A percentile compares a stretch with the other conserved stretches of the same genome.
phyloP scores from a whole-genome alignment of 1,140 invertebrate genomes.

The Sycobia sp. region DNA sequence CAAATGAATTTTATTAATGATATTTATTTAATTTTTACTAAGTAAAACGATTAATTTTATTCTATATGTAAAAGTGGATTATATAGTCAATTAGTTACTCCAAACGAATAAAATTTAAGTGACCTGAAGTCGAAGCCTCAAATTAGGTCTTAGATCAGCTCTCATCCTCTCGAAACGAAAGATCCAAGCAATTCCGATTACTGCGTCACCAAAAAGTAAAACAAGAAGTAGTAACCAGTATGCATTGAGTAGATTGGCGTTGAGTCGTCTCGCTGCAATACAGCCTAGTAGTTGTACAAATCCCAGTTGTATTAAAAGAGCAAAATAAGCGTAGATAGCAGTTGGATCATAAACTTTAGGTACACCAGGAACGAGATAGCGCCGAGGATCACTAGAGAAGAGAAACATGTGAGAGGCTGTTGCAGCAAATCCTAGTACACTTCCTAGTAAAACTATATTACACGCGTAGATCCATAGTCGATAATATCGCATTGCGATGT shows the following conservation, averaged over 20 bases:
- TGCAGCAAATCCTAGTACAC: conserved; percentile 79
- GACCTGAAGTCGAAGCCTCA: conserved; percentile 64
- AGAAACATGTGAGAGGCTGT: conserved; percentile 75
- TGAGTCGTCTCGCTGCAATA: conserved; percentile 78
- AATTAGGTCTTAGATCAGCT: conserved; percentile 71
- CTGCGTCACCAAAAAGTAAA: conserved; percentile 80
- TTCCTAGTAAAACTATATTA: conserved; percentile 83
- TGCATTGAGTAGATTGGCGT: conserved; percentile 78
- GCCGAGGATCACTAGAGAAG: conserved; percentile 68
- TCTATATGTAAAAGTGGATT: too few relatives aligned
- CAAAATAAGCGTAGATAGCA: conserved; percentile 83
- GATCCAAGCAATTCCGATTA: conserved; percentile 86
- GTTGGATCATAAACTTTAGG: conserved; percentile 77
- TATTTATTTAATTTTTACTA: too few relatives aligned
- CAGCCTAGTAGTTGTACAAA: conserved; percentile 78
- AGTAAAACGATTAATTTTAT: too few relatives aligned
- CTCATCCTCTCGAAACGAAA: conserved; percentile 79
- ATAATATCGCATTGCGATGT: conserved; percentile 74
- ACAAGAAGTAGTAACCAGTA: conserved; percentile 84
- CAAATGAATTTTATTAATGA: too few relatives aligned
- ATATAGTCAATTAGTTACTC: too few relatives aligned
- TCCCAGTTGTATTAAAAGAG: conserved; percentile 72
- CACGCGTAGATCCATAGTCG: conserved; percentile 91
- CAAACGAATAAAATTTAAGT: too few relatives aligned
- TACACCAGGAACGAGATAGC: conserved; percentile 73